Conservation (phyloP, 2,888 invertebrate species). For the Muschampia staudingeri region DNA sequence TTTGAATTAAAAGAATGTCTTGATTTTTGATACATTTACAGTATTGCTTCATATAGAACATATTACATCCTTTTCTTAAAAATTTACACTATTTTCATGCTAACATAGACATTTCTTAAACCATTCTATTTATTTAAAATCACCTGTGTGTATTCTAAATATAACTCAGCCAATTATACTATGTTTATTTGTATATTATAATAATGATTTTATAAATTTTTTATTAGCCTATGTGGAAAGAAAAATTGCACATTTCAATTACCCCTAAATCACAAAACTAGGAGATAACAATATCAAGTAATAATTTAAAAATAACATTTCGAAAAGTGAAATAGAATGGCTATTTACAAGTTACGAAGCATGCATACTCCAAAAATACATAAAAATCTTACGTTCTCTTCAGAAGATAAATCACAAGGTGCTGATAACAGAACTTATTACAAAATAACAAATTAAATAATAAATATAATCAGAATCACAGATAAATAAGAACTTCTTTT, state of each 20-base stretch:
- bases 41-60: not conserved
- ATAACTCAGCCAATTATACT: not conserved
- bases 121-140: not conserved
- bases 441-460: constrained; percentile 36
- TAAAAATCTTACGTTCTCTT: constrained; percentile 74
- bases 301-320: not conserved
- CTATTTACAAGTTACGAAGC: constrained; percentile 60
- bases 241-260: not conserved
- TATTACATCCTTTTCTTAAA: not conserved
- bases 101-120: not conserved
- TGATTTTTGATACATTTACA: not conserved
- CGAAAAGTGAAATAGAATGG: constrained; percentile 74
- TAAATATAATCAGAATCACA: not conserved
- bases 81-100: not conserved
- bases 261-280: not conserved
- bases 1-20: not conserved
- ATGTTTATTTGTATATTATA: not conserved
- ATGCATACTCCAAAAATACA: constrained; percentile 70
- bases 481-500: not conserved
- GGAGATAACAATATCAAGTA: not conserved
- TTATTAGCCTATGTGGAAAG: not conserved
- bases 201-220: not conserved
- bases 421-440: constrained; percentile 69
- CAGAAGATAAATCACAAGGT: constrained; percentile 70
- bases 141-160: not conserved